These are phyloP conservation scores for Lasioglossum zephyrum DNA, from an alignment of 2,888 invertebrate genomes.

Conservation along the genomic window DNA sequence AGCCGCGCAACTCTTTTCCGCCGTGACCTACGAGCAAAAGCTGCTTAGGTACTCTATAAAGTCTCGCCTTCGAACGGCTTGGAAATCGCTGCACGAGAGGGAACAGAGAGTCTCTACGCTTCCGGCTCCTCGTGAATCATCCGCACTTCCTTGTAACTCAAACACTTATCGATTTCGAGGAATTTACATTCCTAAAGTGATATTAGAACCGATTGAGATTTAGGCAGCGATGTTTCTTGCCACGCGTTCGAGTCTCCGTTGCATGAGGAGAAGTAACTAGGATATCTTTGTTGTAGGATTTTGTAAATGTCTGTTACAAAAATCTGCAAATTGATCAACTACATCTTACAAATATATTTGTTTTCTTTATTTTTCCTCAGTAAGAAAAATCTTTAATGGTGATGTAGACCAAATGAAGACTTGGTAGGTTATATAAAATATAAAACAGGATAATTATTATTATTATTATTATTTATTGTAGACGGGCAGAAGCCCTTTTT, in stretches of 20 bases:
- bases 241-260: background rate
- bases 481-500: too few species aligned
- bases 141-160: constrained; percentile 63
- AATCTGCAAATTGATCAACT: background rate
- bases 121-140: constrained; percentile 69
- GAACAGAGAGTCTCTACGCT: constrained; percentile 24
- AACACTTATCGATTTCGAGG: constrained; percentile 40
- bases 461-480: too few species aligned
- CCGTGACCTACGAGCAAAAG: constrained; percentile 36
- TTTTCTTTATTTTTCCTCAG: too few species aligned
- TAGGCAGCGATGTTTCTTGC: background rate
- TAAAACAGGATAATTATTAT: background rate
- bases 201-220: background rate
- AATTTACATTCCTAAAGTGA: constrained; percentile 24
- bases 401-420: too few species aligned
- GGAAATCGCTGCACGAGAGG: constrained; percentile 44
- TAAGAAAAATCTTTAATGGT: background rate
- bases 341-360: background rate
- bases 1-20: constrained; percentile 34
- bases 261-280: background rate
- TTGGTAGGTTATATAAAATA: background rate
- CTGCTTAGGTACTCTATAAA: constrained; percentile 37
- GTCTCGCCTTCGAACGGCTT: constrained; percentile 39
- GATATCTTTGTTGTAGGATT: background rate
- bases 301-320: background rate